phyloP scores from a whole-genome alignment of 2,113 vertebrate species.

The Ptilonorhynchus violaceus region DNA sequence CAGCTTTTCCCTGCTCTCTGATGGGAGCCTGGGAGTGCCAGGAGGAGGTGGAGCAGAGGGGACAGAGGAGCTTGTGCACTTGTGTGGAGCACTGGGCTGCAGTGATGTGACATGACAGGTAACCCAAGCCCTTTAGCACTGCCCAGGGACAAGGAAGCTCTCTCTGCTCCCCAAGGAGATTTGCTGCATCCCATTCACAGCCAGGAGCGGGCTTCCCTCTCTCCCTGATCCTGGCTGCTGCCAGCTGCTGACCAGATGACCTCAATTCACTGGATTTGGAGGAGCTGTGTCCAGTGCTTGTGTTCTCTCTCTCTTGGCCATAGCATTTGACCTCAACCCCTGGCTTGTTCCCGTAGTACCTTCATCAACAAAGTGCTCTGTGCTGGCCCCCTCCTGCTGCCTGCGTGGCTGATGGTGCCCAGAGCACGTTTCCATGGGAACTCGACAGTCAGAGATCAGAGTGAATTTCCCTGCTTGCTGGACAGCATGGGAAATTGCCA shows the following conservation, averaged over 20 bases:
- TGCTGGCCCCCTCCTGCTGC: neutral
- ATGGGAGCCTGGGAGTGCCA: neutral
- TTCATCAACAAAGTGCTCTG: slow-evolving; percentile 20
- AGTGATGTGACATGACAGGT: neutral
- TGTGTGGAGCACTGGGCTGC: neutral
- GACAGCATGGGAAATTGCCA: slow-evolving; percentile 51
- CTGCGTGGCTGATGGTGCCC: slow-evolving; percentile 75
- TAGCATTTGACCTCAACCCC: neutral
- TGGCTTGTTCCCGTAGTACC: neutral
- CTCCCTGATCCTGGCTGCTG: neutral
- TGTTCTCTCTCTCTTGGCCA: neutral
- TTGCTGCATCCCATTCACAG: neutral
- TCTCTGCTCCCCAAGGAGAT: neutral
- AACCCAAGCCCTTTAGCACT: neutral
- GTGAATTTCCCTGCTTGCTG: slow-evolving; percentile 25
- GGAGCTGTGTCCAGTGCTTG: neutral
- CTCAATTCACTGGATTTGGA: neutral
- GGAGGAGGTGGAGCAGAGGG: neutral
- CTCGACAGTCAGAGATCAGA: slow-evolving; percentile 51
- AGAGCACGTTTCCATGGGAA: slow-evolving; percentile 84
- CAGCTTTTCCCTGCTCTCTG: neutral
- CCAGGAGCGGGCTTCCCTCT: slow-evolving; percentile 10
- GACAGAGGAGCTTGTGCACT: neutral
- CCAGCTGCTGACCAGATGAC: neutral
- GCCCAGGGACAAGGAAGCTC: neutral